A percentile compares a stretch with the other conserved stretches of the same genome.
Evolutionary conservation across 2,888 invertebrate species (phyloP).

Genomic region (Papilio gigon): DNA sequence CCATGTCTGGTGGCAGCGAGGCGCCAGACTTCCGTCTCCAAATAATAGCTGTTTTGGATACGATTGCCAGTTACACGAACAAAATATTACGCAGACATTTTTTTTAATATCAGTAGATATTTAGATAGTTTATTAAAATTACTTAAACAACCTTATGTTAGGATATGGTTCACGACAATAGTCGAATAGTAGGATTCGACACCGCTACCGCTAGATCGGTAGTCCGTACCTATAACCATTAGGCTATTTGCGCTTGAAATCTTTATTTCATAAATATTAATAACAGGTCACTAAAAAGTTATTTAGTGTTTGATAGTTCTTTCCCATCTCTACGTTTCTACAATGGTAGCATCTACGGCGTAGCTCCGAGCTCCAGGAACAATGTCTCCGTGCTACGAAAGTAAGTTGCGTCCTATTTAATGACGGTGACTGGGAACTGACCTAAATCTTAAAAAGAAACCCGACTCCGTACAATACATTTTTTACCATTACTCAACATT

Average conservation of each 20-base stretch:
- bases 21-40: conserved; percentile 57
- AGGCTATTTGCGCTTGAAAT: no score
- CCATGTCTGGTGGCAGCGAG: conserved; percentile 46
- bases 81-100: background rate
- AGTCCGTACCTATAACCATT: no score
- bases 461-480: background rate
- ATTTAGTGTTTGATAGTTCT: background rate
- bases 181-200: no score
- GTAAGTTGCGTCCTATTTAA: background rate
- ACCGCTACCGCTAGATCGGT: no score
- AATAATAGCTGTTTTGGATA: conserved; percentile 41
- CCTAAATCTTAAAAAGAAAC: conserved; percentile 3
- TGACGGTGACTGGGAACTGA: background rate
- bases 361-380: background rate
- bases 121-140: no score
- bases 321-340: background rate
- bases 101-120: no score
- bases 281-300: background rate
- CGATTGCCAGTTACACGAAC: conserved; percentile 1
- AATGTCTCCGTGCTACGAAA: background rate
- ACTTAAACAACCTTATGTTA: no score
- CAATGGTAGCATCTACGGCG: background rate
- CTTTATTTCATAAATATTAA: no score
- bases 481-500: no score
- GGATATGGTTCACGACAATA: no score